Conservation (phyloP, 2,113 vertebrate genomes). For the Corynorhinus townsendii region DNA sequence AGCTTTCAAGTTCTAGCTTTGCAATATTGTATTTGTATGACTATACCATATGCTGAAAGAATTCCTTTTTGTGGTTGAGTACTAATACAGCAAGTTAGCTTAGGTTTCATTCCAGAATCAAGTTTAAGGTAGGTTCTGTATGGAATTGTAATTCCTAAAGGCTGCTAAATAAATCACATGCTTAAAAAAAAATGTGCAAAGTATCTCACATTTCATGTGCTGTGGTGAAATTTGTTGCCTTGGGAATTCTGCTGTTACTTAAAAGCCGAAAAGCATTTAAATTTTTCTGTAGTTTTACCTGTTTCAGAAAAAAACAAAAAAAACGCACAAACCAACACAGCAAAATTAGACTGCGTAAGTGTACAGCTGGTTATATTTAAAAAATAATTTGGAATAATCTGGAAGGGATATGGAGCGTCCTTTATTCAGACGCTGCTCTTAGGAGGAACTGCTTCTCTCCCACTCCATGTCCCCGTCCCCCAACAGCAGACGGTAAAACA, state of each 20-base stretch:
- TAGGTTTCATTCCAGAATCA: slow-evolving; percentile 13
- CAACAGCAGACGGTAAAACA: not conserved
- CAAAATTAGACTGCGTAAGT: not conserved
- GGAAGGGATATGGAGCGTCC: not conserved
- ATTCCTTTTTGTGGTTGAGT: not conserved
- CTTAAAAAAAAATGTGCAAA: slow-evolving; percentile 46
- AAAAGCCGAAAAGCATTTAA: not conserved
- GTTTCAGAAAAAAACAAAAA: not conserved
- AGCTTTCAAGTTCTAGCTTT: not conserved
- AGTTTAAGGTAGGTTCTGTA: slow-evolving; percentile 5
- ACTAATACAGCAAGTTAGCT: not conserved
- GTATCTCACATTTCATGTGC: slow-evolving; percentile 3
- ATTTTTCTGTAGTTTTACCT: slow-evolving; percentile 2
- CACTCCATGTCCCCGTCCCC: fast-evolving
- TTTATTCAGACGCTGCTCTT: not conserved
- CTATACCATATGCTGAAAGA: not conserved
- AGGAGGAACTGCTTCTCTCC: not conserved
- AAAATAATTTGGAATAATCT: not conserved
- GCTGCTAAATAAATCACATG: not conserved
- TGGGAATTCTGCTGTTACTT: slow-evolving; percentile 18
- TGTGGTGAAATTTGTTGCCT: not conserved
- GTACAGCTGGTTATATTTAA: not conserved
- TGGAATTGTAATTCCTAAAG: not conserved
- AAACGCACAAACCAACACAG: too few species aligned
- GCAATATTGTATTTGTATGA: not conserved